Conservation (phyloP, 37 sponge, comb jelly and placozoan species). For the Chondrilla cf. caribensis region DNA sequence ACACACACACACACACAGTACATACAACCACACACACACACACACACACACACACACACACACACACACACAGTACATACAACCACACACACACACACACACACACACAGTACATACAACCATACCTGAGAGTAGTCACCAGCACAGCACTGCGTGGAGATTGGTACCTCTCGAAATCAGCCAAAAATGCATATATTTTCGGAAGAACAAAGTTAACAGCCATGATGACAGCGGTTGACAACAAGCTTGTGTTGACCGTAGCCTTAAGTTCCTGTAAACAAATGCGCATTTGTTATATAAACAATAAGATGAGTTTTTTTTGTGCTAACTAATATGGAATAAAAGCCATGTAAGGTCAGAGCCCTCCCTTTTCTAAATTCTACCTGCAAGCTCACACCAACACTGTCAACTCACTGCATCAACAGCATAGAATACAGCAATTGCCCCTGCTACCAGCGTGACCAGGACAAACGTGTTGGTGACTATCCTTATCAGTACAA, state of each 20-base stretch:
- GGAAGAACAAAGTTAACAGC: slow-evolving; percentile 3
- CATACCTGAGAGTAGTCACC: neutral
- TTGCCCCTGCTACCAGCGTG: slow-evolving; percentile 56
- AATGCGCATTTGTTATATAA: too few species aligned
- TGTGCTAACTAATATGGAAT: too few species aligned
- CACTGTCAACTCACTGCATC: slow-evolving; percentile 21
- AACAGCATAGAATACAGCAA: slow-evolving; percentile 59
- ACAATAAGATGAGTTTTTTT: too few species aligned
- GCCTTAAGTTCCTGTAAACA: neutral
- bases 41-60: too few species aligned
- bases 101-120: too few species aligned
- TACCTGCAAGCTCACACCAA: too few species aligned
- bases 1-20: too few species aligned
- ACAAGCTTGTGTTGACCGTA: neutral
- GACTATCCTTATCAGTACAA: slow-evolving; percentile 45
- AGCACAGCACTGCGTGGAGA: neutral
- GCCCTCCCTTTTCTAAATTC: too few species aligned
- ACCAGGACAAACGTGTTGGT: slow-evolving; percentile 65
- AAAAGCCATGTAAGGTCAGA: too few species aligned
- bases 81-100: too few species aligned
- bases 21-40: too few species aligned
- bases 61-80: too few species aligned
- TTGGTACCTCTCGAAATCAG: neutral
- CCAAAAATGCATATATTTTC: neutral
- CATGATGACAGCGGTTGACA: slow-evolving; percentile 4